Conservation (phyloP, 2,888 invertebrate species). For the Muschampia plurimacula region DNA sequence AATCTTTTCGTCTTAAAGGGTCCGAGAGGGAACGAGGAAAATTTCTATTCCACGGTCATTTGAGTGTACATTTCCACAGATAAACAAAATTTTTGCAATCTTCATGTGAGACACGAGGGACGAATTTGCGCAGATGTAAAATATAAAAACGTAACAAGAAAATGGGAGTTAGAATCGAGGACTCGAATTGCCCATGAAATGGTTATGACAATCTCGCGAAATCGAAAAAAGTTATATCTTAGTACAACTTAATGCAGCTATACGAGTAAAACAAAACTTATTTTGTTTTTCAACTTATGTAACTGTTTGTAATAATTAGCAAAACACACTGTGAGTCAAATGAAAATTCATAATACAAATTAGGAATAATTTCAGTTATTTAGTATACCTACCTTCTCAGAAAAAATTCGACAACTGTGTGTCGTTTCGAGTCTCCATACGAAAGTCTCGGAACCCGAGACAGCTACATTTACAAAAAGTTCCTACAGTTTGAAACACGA, state of each 20-base stretch:
- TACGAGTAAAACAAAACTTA: not conserved
- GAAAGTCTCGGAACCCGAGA: too few species aligned
- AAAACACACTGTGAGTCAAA: not conserved
- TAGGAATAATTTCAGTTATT: too few species aligned
- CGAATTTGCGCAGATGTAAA: conserved; percentile 28
- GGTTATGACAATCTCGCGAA: not conserved
- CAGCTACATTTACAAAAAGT: too few species aligned
- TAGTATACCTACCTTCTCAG: too few species aligned
- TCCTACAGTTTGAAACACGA: too few species aligned
- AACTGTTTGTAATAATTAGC: not conserved
- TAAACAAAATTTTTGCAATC: conserved; percentile 32
- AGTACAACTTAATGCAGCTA: too few species aligned
- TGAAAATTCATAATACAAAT: too few species aligned
- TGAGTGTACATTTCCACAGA: conserved; percentile 19
- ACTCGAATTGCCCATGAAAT: conserved; percentile 8
- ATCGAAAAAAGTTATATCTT: not conserved
- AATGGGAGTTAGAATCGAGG: not conserved
- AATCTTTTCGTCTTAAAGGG: conserved; percentile 17
- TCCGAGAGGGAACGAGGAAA: conserved; percentile 14
- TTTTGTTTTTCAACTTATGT: not conserved
- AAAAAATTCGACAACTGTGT: too few species aligned
- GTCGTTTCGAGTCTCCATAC: too few species aligned
- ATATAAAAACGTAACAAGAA: conserved; percentile 19
- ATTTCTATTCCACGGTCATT: conserved; percentile 23
- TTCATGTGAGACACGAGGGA: conserved; percentile 23